These are phyloP conservation scores for Misgurnus anguillicaudatus DNA, from an alignment of 2,113 vertebrate species.

Conservation along the genomic window DNA sequence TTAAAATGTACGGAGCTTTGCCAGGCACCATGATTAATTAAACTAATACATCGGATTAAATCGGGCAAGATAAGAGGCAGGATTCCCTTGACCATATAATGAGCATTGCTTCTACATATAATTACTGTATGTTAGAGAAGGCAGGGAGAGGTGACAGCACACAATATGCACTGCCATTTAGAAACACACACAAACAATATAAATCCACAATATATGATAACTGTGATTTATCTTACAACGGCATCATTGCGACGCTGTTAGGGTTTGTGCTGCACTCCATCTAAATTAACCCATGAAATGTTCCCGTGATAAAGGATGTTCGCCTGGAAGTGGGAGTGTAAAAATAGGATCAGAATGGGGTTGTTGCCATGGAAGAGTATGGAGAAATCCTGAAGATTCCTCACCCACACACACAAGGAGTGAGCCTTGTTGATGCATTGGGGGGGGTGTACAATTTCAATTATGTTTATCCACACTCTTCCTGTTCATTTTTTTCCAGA, in stretches of 20 bases:
- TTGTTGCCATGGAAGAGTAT: constrained; percentile 54
- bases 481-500: background rate
- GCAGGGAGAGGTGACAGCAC: constrained; percentile 23
- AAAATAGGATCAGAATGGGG: constrained; percentile 48
- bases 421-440: constrained; percentile 9
- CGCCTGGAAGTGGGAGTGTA: constrained; percentile 8
- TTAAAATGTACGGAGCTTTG: constrained; percentile 6
- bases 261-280: constrained; percentile 7
- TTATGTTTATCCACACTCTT: background rate
- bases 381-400: constrained; percentile 36
- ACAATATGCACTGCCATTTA: background rate
- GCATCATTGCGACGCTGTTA: background rate
- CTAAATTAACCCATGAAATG: constrained; percentile 22
- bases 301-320: constrained; percentile 33
- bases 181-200: constrained; percentile 21
- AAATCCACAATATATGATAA: background rate
- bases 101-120: constrained; percentile 17
- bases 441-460: background rate
- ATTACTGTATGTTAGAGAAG: constrained; percentile 18
- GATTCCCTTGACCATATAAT: constrained; percentile 19
- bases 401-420: constrained; percentile 17
- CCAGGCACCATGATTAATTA: constrained; percentile 40
- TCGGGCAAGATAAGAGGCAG: constrained; percentile 23
- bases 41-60: constrained; percentile 50
- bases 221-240: background rate